Percentiles rank a stretch among this genome's conserved stretches.
phyloP scores from a whole-genome alignment of 2,888 invertebrate species.

The Isoperla grammatica region DNA sequence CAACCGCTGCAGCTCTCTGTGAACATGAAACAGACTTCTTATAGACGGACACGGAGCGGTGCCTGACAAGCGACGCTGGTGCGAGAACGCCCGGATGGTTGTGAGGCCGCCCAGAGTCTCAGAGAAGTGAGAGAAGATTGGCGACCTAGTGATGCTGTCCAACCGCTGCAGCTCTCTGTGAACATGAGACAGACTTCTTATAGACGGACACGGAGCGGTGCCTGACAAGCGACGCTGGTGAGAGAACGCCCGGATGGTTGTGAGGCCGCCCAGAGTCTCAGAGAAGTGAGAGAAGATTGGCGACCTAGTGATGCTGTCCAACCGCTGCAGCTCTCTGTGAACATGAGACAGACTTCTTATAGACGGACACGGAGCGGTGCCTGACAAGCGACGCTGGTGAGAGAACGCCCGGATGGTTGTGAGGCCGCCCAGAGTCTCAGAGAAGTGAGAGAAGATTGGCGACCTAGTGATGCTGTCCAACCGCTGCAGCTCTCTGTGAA shows the following conservation, averaged over 20 bases:
- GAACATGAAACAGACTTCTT: not conserved
- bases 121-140: slow-evolving; percentile 68
- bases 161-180: slow-evolving; percentile 68
- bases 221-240: slow-evolving; percentile 66
- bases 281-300: slow-evolving; percentile 70
- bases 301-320: slow-evolving; percentile 69
- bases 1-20: slow-evolving; percentile 68
- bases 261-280: slow-evolving; percentile 66
- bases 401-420: no score
- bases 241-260: slow-evolving; percentile 59
- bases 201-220: slow-evolving; percentile 54
- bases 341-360: no score
- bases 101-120: slow-evolving; percentile 69
- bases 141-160: slow-evolving; percentile 68
- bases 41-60: slow-evolving; percentile 40
- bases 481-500: no score
- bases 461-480: no score
- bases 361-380: no score
- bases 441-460: no score
- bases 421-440: no score
- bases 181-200: no score
- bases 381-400: no score
- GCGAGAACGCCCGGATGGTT: slow-evolving; percentile 65
- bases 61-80: slow-evolving; percentile 64
- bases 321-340: slow-evolving; percentile 66